Percentiles rank a stretch among this genome's conserved stretches.
Conservation (phyloP, 2,888 invertebrate species). For the Dromius quadrimaculatus region DNA sequence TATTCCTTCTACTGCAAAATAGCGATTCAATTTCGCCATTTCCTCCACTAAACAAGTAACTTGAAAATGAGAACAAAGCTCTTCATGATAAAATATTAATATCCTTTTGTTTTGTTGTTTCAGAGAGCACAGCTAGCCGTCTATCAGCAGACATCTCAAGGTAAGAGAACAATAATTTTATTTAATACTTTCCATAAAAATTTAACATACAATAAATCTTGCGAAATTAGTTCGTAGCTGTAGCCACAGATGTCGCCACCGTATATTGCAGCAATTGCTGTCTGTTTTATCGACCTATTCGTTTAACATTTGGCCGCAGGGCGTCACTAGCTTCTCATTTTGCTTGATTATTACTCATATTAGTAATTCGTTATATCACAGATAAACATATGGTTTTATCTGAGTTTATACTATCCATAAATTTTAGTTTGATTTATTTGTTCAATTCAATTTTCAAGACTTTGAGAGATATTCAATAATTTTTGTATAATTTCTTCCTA, state of each 20-base stretch:
- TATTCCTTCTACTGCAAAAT: too few relatives aligned
- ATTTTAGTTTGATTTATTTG: too few relatives aligned
- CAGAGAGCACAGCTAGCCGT: constrained; percentile 58
- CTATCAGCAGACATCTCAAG: constrained; percentile 58
- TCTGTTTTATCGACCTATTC: constrained; percentile 16
- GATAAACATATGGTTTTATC: too few relatives aligned
- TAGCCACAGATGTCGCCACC: constrained; percentile 13
- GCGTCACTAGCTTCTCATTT: constrained; percentile 1
- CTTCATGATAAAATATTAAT: constrained; percentile 33
- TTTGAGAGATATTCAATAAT: too few relatives aligned
- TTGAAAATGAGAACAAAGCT: too few relatives aligned
- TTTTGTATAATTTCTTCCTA: too few relatives aligned
- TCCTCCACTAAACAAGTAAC: too few relatives aligned
- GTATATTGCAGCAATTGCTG: neutral
- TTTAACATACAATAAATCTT: neutral
- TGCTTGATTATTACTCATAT: too few relatives aligned
- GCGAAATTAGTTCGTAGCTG: neutral
- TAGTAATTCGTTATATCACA: too few relatives aligned
- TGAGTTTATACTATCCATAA: neutral
- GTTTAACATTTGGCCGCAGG: neutral
- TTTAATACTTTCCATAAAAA: constrained; percentile 1
- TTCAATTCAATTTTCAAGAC: too few relatives aligned
- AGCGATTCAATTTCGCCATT: too few relatives aligned
- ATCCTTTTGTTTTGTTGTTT: constrained; percentile 56
- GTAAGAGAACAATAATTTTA: constrained; percentile 55